A percentile compares a stretch with the other conserved stretches of the same genome.
Conservation (phyloP, 2,888 invertebrate species). For the Drosophila maculinotata region DNA sequence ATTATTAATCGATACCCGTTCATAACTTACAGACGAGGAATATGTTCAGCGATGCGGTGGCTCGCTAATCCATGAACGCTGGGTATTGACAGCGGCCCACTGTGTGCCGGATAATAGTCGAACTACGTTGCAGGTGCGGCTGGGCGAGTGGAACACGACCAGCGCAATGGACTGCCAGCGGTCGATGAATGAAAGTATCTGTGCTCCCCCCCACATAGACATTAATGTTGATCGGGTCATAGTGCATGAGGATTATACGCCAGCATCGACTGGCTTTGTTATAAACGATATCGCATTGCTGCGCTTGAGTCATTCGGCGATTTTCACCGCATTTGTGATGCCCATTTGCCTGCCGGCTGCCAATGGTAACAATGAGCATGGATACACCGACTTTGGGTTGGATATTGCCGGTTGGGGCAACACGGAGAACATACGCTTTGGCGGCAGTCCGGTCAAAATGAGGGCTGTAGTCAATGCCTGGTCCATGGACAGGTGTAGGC, state of each 20-base stretch:
- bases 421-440: conserved; percentile 85
- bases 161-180: conserved; percentile 70
- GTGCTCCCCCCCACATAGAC: conserved; percentile 87
- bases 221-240: conserved; percentile 88
- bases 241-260: conserved; percentile 86
- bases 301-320: conserved; percentile 86
- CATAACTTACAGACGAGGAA: conserved; percentile 16
- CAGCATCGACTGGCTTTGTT: conserved; percentile 79
- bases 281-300: conserved; percentile 90
- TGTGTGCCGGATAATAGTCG: conserved; percentile 86
- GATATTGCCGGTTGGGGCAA: conserved; percentile 88
- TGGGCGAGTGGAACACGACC: conserved; percentile 83
- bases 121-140: conserved; percentile 84
- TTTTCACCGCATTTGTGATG: conserved; percentile 86
- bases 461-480: conserved; percentile 86
- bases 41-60: conserved; percentile 49
- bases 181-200: conserved; percentile 84
- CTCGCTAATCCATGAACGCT: conserved; percentile 46
- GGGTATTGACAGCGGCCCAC: conserved; percentile 89
- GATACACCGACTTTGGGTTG: conserved; percentile 83
- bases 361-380: conserved; percentile 64
- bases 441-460: conserved; percentile 86
- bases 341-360: conserved; percentile 87
- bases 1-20: too few relatives aligned
- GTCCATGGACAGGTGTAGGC: conserved; percentile 28